Evolutionary conservation across 2,113 vertebrate species (phyloP).

Genomic region (Anoura caudifer): DNA sequence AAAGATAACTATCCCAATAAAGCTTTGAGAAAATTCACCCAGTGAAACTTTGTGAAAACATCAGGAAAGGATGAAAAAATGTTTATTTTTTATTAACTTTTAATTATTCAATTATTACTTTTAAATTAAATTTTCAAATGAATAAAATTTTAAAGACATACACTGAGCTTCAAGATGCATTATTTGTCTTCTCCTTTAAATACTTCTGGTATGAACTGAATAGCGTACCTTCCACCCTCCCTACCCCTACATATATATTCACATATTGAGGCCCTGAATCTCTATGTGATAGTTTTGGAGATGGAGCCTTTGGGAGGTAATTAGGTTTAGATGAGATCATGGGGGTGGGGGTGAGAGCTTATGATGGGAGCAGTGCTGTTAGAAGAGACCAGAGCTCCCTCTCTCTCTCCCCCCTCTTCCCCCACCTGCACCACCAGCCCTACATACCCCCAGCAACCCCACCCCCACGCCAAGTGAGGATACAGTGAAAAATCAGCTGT

Average conservation of each 20-base stretch:
- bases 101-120: neutral
- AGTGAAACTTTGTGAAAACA: neutral
- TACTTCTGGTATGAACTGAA: neutral
- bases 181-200: neutral
- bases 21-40: neutral
- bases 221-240: neutral
- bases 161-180: neutral
- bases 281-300: neutral
- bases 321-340: neutral
- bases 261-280: neutral
- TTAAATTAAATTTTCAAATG: neutral
- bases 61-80: neutral
- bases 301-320: neutral
- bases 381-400: neutral
- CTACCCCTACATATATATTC: neutral
- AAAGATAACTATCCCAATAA: neutral
- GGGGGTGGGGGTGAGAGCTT: accelerated
- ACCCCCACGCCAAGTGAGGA: neutral
- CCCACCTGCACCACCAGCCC: neutral
- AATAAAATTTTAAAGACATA: neutral
- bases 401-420: neutral
- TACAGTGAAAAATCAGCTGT: neutral
- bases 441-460: neutral
- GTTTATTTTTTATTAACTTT: neutral
- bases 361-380: neutral